Base-by-base conservation (phyloP, 2,113 vertebrate genomes). In the Leptocoma aspasia region DNA sequence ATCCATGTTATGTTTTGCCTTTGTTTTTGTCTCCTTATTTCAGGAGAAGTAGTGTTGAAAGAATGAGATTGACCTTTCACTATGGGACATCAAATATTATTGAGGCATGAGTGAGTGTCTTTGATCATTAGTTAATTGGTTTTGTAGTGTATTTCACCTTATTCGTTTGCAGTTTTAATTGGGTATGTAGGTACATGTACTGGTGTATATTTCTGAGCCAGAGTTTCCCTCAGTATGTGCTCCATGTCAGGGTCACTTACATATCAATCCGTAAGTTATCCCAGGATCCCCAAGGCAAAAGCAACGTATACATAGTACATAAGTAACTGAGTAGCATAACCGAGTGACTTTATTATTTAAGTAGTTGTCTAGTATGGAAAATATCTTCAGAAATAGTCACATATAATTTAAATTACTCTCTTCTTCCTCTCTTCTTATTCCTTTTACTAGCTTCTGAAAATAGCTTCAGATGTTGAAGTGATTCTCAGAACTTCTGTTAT, bases 401-500 rank as follows among this genome's bases (percentile, higher is more conserved):
- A 7, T 54, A 7, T 24, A 15, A 65, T 75, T 78, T 35, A 65
- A 96, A 68, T 42, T 66, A 59, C 57, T 91, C 18, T 37, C 11
- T 75, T 90, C 35, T 73, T 50, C 44, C 30, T 50, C 21, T 37
- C 27, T 79, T 88, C 37, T 69, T 76, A 45, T 84, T 61, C 63
- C 26, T 90, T 85, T 84, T 82, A 54, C 81, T 96, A 98, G 98
- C 92, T 98, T 81, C 89, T 98, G 69, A 98, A 98, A 97, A 91
- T 98, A 71, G 98, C 95, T 94, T 97, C 98, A 23, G 98, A 98
- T 94, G 98, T 98, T 91, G 98, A 98, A 95, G 78, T 98, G 80
- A 91, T 98, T 81, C 98, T 98, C 41, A 96, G 98, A 94, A 98
- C 98, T 85, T 98, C 97, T 54, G 98, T 98, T 94, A 92, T 98